Conservation (phyloP, 2,888 invertebrate species). For the Drosophila eohydei region DNA sequence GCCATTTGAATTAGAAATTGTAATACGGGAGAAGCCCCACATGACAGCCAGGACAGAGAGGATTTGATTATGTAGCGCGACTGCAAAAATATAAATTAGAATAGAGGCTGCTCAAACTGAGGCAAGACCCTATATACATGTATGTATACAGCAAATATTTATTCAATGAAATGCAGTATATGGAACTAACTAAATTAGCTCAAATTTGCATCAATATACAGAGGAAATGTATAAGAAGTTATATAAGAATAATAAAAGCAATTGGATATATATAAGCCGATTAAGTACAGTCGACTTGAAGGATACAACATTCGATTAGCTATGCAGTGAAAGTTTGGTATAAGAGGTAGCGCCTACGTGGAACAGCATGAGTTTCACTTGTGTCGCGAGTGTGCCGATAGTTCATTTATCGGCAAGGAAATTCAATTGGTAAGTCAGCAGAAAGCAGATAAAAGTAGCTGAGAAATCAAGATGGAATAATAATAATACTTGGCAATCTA, state of each 20-base stretch:
- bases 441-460: neutral
- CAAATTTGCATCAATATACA: neutral
- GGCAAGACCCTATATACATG: neutral
- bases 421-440: neutral
- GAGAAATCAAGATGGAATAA: neutral
- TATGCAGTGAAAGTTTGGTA: neutral
- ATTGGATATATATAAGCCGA: neutral
- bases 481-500: neutral
- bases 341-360: neutral
- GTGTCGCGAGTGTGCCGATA: neutral
- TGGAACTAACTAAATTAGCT: neutral
- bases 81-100: no score
- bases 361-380: neutral
- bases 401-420: neutral
- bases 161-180: neutral
- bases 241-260: neutral
- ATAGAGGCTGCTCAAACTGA: no score
- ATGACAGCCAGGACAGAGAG: no score
- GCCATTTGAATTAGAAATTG: no score
- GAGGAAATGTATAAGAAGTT: neutral
- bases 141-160: neutral
- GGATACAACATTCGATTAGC: neutral
- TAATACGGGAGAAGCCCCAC: no score
- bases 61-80: no score
- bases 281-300: neutral